Evolutionary conservation across 2,113 vertebrate species (phyloP), one percentile per base, ranked within the genome.

Genomic region (Propithecus coquereli): DNA sequence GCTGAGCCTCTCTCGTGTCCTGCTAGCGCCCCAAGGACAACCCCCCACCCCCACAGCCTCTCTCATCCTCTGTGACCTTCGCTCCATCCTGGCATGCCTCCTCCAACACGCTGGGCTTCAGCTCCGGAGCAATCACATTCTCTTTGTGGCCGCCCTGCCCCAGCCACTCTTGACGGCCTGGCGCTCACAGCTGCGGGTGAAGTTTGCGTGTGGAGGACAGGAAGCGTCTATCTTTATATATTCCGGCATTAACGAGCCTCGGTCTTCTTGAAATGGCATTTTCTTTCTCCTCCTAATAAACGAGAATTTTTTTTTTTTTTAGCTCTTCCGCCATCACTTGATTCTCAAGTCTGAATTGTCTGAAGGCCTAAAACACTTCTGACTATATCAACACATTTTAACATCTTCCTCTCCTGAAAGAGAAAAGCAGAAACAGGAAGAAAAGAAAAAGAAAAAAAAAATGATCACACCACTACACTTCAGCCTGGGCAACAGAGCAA

Each of bases 161-260:
- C 94, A 45, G 43, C 57, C 8, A 9, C 74, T 30, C 94, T 12
- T 16, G 22, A 43, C 70, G 74, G 66, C 66, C 65, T 0, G 81
- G 82, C 2, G 32, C 45, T 16, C 37, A 40, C 97, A 96, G 95
- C 96, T 94, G 96, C 4, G 66, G 93, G 52, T 71, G 43, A 43
- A 66, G 95, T 37, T 66, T 13, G 70, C 25, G 8, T 8, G 17
- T 20, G 0, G 68, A 87, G 95, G 95, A 94, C 92, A 92, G 90
- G 96, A 97, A 97, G 87, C 22, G n/a, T 89, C 94, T 94, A 87
- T 97, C 96, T 97, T 97, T 97, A 85, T 97, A 81, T 8, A 88
- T 87, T 34, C 77, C 3, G 7, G 47, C 88, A 57, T 87, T 73
- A 83, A 92, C 8, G 1, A 90, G 96, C 65, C 89, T 61, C n/a